phyloP scores from a whole-genome alignment of 1,140 invertebrate genomes.

The Capitella teleta region DNA sequence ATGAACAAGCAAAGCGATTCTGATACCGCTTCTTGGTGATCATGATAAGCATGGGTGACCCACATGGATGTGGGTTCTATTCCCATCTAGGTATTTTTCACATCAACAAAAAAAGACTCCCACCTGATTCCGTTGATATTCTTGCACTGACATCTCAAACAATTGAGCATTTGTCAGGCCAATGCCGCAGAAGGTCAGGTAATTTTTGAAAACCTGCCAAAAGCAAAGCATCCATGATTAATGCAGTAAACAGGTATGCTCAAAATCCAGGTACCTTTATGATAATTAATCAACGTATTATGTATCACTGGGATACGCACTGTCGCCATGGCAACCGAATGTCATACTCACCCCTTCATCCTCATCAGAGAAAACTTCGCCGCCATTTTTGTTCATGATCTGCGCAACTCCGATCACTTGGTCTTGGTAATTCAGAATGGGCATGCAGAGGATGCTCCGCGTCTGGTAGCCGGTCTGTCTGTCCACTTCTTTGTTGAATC shows the following conservation, averaged over 20 bases:
- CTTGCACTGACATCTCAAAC: constrained; percentile 82
- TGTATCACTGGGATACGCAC: too few relatives aligned
- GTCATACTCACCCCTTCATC: constrained; percentile 61
- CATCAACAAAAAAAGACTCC: too few relatives aligned
- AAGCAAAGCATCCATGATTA: neutral
- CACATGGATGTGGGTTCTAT: too few relatives aligned
- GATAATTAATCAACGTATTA: too few relatives aligned
- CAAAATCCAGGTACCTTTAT: too few relatives aligned
- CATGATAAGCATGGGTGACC: too few relatives aligned
- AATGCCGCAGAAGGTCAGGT: constrained; percentile 86
- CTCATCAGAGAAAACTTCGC: constrained; percentile 62
- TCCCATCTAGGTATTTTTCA: too few relatives aligned
- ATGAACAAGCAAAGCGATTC: too few relatives aligned
- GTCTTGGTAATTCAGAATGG: constrained; percentile 85
- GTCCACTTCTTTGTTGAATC: constrained; percentile 86
- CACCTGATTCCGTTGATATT: constrained; percentile 77
- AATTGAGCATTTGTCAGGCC: constrained; percentile 90
- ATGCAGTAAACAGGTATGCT: too few relatives aligned
- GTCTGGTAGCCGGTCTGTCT: constrained; percentile 79
- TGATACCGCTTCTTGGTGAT: too few relatives aligned
- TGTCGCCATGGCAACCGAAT: too few relatives aligned
- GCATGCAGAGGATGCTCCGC: constrained; percentile 74
- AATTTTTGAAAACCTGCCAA: constrained; percentile 64
- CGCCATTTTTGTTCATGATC: constrained; percentile 85
- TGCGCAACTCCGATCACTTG: constrained; percentile 89